Conservation (phyloP, 2,888 invertebrate genomes). For the Campoletis raptor region DNA sequence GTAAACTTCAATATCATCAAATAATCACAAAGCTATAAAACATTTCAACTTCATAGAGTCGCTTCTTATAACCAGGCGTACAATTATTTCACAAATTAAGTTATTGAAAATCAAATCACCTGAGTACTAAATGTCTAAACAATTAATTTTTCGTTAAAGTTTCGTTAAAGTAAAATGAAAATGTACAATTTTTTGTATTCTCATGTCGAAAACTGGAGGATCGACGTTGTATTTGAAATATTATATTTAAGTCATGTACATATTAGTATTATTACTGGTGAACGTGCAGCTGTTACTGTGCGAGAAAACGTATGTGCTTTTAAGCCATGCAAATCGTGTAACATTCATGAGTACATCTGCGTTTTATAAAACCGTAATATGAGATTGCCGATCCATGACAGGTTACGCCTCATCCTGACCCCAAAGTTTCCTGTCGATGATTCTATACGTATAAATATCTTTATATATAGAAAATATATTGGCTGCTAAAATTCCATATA, state of each 20-base stretch:
- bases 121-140: background rate
- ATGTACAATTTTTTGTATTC: background rate
- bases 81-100: background rate
- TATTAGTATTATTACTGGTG: background rate
- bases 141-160: background rate
- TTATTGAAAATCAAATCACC: background rate
- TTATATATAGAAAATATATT: background rate
- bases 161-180: background rate
- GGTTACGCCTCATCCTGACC: conserved; percentile 72
- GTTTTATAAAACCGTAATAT: conserved; percentile 45
- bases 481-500: background rate
- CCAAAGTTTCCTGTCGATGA: conserved; percentile 75
- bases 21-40: background rate
- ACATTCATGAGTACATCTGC: background rate
- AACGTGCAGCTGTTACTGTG: conserved; percentile 16
- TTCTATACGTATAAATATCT: conserved; percentile 22
- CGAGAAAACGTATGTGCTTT: conserved; percentile 43
- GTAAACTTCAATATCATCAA: too few relatives aligned
- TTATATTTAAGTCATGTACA: background rate
- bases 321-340: conserved; percentile 55
- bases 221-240: background rate
- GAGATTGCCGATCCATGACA: conserved; percentile 75
- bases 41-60: background rate
- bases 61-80: background rate
- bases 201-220: background rate